Evolutionary conservation across 2,113 vertebrate species (phyloP), one percentile per base, ranked within the genome.

Genomic region (Cichladusa arquata): DNA sequence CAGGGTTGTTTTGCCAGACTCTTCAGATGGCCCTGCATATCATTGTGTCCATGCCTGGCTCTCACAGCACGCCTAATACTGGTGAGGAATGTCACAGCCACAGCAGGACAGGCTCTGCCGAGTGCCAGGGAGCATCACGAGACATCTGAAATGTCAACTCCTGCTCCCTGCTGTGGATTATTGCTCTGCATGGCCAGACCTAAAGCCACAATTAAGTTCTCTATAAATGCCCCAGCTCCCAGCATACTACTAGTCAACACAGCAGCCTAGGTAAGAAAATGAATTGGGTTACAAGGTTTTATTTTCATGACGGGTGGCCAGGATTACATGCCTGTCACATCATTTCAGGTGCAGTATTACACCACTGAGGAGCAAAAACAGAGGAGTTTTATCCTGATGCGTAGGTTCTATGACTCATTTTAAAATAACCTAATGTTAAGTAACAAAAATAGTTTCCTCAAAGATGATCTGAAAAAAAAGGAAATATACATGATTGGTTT

Each of bases 61-160:
- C 34, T 54, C 45, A 7, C 1, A 31, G 45, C 53, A 19, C 0
- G 1, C 65, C 31, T 44, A 4, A 20, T 7, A 1, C 83, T 70
- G 45, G 38, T 3, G 25, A 84, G 64, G 34, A 90, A 58, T 12
- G 47, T 18, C 51, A 29, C n/a, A 78, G 64, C 40, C 76, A 42
- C 33, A 44, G 8, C 0, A 8, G 71, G 62, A 69, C 4, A 3
- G 4, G 56, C 86, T 88, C 36, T 88, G 83, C 34, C 1, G 2
- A 56, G 36, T 14, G 67, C 69, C 80, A 73, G 58, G 42, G 58
- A 66, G 42, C 51, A 31, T 15, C 70, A 67, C 3, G 2, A 64
- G 44, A 25, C 48, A 14, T 1, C 8, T 23, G 9, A 5, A 84
- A 54, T 14, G 16, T 22, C 77, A 81, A 2, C 47, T 81, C 25